These are phyloP conservation scores for Sphinx pinastri DNA, from an alignment of 2,888 invertebrate genomes.

Conservation along the genomic window DNA sequence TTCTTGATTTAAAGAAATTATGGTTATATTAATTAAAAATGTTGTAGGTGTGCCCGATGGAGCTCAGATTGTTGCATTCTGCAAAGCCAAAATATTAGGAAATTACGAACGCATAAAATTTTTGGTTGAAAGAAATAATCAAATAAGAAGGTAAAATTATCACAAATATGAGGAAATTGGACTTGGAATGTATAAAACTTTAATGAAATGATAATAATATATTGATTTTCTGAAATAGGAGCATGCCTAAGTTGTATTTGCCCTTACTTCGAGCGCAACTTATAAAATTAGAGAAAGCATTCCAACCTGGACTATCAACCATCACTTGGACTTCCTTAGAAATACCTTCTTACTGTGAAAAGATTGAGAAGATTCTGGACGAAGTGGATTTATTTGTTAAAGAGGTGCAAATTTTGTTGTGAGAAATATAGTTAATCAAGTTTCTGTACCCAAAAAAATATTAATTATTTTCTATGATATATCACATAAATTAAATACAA, in stretches of 20 bases:
- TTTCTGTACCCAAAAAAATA: constrained; percentile 3
- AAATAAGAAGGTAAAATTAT: constrained; percentile 71
- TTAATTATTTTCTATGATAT: too few relatives aligned
- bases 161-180: neutral
- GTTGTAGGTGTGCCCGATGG: constrained; percentile 87
- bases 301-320: constrained; percentile 90
- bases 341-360: constrained; percentile 85
- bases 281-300: constrained; percentile 87
- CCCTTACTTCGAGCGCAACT: constrained; percentile 88
- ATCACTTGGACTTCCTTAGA: constrained; percentile 93
- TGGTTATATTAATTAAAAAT: neutral
- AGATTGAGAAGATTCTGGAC: constrained; percentile 82
- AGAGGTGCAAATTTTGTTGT: constrained; percentile 60
- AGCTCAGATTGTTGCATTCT: constrained; percentile 89
- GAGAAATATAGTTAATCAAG: constrained; percentile 39
- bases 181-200: too few relatives aligned
- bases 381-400: constrained; percentile 87
- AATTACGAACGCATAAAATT: constrained; percentile 85
- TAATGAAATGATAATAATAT: too few relatives aligned
- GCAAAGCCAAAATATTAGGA: constrained; percentile 87
- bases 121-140: constrained; percentile 85
- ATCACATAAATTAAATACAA: too few relatives aligned
- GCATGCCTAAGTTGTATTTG: constrained; percentile 87
- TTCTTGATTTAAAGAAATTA: neutral
- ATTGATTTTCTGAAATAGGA: constrained; percentile 47